These are phyloP conservation scores for Hyposoter didymator DNA, from an alignment of 2,888 invertebrate genomes.

Conservation along the genomic window DNA sequence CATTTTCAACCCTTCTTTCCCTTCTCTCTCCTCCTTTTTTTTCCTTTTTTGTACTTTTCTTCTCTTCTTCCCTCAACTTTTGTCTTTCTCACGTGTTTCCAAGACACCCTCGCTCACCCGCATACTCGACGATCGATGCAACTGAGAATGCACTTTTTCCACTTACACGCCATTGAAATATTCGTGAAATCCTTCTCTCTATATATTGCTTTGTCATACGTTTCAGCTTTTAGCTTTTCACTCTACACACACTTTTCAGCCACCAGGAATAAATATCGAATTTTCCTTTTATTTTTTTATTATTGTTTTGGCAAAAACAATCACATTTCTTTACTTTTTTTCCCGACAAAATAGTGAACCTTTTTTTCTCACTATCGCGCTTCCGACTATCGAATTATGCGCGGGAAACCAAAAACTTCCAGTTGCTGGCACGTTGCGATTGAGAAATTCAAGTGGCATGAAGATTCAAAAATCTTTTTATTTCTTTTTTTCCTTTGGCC, in stretches of 20 bases:
- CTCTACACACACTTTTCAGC: neutral
- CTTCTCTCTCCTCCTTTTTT: neutral
- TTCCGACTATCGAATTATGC: no score
- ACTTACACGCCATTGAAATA: conserved; percentile 38
- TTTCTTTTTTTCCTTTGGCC: no score
- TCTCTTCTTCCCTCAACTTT: conserved; percentile 33
- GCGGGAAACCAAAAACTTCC: no score
- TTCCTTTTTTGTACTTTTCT: neutral
- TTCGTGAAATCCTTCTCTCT: conserved; percentile 38
- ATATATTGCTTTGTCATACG: conserved; percentile 17
- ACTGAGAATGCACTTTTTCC: conserved; percentile 51
- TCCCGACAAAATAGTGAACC: neutral
- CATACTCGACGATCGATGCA: conserved; percentile 54
- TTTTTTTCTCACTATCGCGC: neutral
- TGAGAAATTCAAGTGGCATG: no score
- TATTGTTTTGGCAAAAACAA: neutral
- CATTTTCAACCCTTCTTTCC: conserved; percentile 37
- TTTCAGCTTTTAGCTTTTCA: conserved; percentile 23
- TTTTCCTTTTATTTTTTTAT: neutral
- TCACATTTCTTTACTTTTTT: neutral
- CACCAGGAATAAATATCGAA: neutral
- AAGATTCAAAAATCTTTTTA: no score
- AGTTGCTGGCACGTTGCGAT: no score
- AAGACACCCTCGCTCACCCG: conserved; percentile 23
- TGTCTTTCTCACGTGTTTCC: conserved; percentile 43